Evolutionary conservation across 2,113 vertebrate species (phyloP).

Genomic region (Marcusenius ussheri): DNA sequence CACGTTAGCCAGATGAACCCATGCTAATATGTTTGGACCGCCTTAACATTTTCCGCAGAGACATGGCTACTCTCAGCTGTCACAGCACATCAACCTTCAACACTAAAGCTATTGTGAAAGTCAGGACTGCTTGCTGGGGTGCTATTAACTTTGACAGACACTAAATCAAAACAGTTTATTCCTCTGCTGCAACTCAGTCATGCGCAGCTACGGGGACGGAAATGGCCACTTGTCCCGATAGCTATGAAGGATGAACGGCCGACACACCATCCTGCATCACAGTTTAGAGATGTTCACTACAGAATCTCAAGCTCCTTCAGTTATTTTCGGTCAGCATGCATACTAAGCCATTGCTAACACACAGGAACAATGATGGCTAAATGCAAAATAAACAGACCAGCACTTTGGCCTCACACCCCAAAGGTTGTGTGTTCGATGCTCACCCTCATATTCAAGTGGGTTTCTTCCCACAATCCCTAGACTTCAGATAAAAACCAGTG

Average conservation of each 20-base stretch:
- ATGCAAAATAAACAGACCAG: not conserved
- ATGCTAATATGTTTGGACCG: not conserved
- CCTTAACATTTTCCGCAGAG: not conserved
- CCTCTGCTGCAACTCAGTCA: not conserved
- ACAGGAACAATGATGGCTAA: not conserved
- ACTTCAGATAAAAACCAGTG: not conserved
- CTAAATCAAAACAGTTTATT: slow-evolving; percentile 12
- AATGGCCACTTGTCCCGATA: not conserved
- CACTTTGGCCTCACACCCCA: not conserved
- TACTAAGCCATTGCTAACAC: not conserved
- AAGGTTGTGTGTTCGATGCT: not conserved
- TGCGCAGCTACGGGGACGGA: not conserved
- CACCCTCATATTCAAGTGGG: not conserved
- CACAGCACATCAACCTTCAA: not conserved
- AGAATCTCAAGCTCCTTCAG: not conserved
- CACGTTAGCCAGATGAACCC: not conserved
- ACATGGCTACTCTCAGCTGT: not conserved
- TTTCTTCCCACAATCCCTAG: not conserved
- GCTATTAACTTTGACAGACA: slow-evolving; percentile 4
- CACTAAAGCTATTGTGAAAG: not conserved
- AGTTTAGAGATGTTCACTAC: not conserved
- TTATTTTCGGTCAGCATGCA: not conserved
- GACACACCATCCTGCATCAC: not conserved
- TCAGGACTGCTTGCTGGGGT: not conserved
- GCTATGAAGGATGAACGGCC: not conserved